A percentile compares a stretch with the other conserved stretches of the same genome.
These are phyloP conservation scores for Hoplostethus atlanticus DNA, from an alignment of 2,797 vertebrate genomes.

Conservation along the genomic window DNA sequence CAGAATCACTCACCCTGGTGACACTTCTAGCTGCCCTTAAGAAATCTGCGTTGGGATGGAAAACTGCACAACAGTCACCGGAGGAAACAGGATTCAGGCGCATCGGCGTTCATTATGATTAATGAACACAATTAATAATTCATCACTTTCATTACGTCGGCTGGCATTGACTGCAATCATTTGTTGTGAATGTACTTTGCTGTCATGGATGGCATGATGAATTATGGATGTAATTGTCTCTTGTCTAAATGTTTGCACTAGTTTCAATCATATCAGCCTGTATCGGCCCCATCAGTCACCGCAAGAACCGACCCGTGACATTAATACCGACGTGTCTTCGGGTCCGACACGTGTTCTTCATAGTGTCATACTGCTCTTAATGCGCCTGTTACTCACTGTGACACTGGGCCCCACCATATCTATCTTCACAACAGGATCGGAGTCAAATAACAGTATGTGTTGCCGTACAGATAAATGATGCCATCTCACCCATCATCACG, in stretches of 20 bases:
- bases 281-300: slow-evolving; percentile 8
- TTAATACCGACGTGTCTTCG: background rate
- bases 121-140: slow-evolving; percentile 60
- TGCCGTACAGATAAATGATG: too few species aligned
- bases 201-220: slow-evolving; percentile 24
- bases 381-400: too few species aligned
- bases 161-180: slow-evolving; percentile 22
- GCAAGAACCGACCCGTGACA: background rate
- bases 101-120: slow-evolving; percentile 32
- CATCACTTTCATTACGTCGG: slow-evolving; percentile 32
- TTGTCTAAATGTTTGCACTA: slow-evolving; percentile 40
- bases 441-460: too few species aligned
- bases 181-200: slow-evolving; percentile 19
- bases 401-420: too few species aligned
- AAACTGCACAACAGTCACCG: slow-evolving; percentile 14
- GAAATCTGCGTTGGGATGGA: background rate
- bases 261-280: slow-evolving; percentile 26
- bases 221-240: slow-evolving; percentile 44
- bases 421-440: too few species aligned
- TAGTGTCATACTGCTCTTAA: too few species aligned
- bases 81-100: slow-evolving; percentile 28
- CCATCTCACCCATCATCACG: too few species aligned
- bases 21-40: too few species aligned
- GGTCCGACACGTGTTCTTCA: too few species aligned
- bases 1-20: too few species aligned